Evolutionary conservation across 1,140 invertebrate genomes (phyloP).

Genomic region (Drosophila serrata): DNA sequence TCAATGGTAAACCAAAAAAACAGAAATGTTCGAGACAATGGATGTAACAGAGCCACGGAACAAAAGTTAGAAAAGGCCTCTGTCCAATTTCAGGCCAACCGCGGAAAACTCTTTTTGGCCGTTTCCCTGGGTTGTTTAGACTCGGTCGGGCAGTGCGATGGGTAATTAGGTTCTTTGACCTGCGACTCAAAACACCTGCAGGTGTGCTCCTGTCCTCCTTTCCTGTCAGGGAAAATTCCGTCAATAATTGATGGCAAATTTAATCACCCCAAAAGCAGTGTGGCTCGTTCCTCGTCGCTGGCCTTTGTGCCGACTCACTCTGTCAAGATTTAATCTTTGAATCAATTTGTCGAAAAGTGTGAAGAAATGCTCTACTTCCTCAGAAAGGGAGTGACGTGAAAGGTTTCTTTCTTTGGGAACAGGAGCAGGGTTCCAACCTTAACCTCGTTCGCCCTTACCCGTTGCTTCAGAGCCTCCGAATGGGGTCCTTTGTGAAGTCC

Average conservation of each 20-base stretch:
- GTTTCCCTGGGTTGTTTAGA: conserved; percentile 40
- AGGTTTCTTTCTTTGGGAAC: conserved; percentile 55
- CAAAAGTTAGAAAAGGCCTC: conserved; percentile 68
- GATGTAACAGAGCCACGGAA: conserved; percentile 25
- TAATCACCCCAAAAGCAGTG: conserved; percentile 41
- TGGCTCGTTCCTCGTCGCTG: conserved; percentile 1
- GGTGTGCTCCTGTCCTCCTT: not conserved
- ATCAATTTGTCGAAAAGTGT: conserved; percentile 77
- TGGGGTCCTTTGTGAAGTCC: conserved; percentile 51
- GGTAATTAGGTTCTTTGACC: conserved; percentile 57
- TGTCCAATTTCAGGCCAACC: conserved; percentile 41
- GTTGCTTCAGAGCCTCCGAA: not conserved
- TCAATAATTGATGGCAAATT: conserved; percentile 63
- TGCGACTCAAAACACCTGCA: conserved; percentile 53
- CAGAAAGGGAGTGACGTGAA: conserved; percentile 48
- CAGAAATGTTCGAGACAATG: conserved; percentile 18
- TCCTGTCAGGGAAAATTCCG: not conserved
- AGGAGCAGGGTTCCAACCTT: conserved; percentile 17
- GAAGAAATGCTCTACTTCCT: conserved; percentile 47
- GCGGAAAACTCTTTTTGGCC: conserved; percentile 27
- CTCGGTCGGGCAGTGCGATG: not conserved
- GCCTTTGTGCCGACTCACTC: conserved; percentile 35
- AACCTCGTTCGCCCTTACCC: conserved; percentile 18
- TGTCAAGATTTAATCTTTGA: conserved; percentile 69
- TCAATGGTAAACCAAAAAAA: conserved; percentile 36